Base-by-base conservation (phyloP, 1,140 invertebrate genomes). In the Trichogramma pretiosum region DNA sequence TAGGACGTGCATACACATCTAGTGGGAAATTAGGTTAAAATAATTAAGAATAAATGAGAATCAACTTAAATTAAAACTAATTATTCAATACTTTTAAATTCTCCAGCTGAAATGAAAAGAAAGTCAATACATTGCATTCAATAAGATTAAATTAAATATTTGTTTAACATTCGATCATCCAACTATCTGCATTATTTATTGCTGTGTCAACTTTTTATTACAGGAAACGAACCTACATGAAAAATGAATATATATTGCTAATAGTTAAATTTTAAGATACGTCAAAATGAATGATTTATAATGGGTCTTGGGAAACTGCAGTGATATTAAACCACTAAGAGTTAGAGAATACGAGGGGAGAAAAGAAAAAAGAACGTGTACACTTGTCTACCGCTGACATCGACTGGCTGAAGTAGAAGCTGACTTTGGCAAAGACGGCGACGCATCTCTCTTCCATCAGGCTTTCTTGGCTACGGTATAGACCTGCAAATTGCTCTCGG, bases 401-500 rank as follows among this genome's bases (percentile, higher is more conserved):
- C 42, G 30, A 18, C 14, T n/a, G n/a, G n/a, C n/a, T n/a, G n/a
- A 38, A 40, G 24, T 46, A 24, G 40, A 34, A 46, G 34, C 43
- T 47, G 46, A 50, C 30, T 32, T 48, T 14, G 46, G 36, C 46
- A 46, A n/a, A n/a, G n/a, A n/a, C n/a, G n/a, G n/a, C n/a, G n/a
- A n/a, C n/a, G n/a, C 43, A 39, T 52, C 43, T 24, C 11, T 11
- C 21, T 22, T 38, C 23, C 34, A 13, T 26, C 17, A 10, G 39
- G 19, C 41, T 36, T 48, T 41, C 33, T 40, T 28, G 19, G 18
- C 46, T 48, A 17, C 43, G 39, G n/a, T n/a, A n/a, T n/a, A 33
- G 41, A 60, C 54, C 58, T 60, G 54, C 47, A 58, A 60, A 55
- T 57, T 48, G 53, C 50, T 60, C 40, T 51, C 19, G 50, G 53